Conservation (phyloP, 1,140 invertebrate genomes). For the Gryllus bimaculatus region DNA sequence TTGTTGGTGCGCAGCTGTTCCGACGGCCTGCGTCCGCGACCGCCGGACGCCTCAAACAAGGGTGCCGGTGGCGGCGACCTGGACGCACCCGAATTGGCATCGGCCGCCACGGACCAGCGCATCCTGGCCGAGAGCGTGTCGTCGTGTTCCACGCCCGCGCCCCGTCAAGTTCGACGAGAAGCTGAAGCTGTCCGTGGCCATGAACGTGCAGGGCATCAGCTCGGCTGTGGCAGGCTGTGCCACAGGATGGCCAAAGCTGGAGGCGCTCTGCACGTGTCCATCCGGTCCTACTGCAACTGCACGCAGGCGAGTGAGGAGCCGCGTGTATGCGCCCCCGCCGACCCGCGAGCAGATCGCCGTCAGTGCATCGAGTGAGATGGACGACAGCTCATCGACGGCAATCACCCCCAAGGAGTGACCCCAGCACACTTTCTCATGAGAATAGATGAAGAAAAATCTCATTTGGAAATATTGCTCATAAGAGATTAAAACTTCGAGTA, state of each 20-base stretch:
- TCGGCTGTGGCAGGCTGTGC: conserved; percentile 54
- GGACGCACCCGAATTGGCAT: conserved; percentile 84
- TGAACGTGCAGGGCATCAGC: conserved; percentile 57
- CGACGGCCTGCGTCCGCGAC: conserved; percentile 31
- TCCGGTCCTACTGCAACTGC: conserved; percentile 85
- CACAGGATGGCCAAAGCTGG: conserved; percentile 54
- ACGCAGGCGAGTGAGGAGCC: conserved; percentile 65
- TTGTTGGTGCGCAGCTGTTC: conserved; percentile 31
- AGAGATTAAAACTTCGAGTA: too few relatives aligned
- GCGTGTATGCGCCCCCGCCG: conserved; percentile 61
- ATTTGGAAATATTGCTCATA: too few relatives aligned
- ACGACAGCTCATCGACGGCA: conserved; percentile 53
- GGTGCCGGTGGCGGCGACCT: conserved; percentile 86
- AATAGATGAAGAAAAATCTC: too few relatives aligned
- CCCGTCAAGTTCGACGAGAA: conserved; percentile 83
- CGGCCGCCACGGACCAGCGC: conserved; percentile 56
- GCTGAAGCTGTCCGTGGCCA: conserved; percentile 51
- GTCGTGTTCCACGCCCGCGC: conserved; percentile 91
- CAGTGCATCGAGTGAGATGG: conserved; percentile 69
- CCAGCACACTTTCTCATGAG: too few relatives aligned
- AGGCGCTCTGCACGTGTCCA: conserved; percentile 76
- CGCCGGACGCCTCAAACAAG: conserved; percentile 52
- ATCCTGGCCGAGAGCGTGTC: conserved; percentile 56
- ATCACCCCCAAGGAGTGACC: conserved; percentile 59
- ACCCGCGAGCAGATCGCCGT: conserved; percentile 64